Evolutionary conservation across 2,888 invertebrate species (phyloP), one percentile per base, ranked within the genome.

Genomic region (Cephus sareptanus): DNA sequence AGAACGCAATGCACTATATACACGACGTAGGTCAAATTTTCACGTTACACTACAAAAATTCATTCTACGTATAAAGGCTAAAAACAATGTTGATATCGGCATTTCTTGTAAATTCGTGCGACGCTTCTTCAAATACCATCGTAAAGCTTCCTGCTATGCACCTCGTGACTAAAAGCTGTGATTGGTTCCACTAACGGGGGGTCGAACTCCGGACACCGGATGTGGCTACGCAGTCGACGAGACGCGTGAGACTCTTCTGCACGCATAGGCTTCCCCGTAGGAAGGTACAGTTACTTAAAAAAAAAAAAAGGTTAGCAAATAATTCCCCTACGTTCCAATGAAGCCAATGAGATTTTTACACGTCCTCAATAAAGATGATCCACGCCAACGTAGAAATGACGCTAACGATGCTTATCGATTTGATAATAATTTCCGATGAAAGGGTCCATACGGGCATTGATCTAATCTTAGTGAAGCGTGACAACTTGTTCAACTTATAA

Each of bases 221-320:
- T 88, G 88, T 86, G 86, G 87, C 71, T 15, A 70, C 34, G 76
- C 81, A 83, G 85, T 81, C 83, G 87, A 85, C 85, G 85, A 87
- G 87, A 87, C 86, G 87, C 87, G 87, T 87, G 87, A 87, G 87
- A 87, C 85, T 86, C 82, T 74, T 34, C 71, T 13, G 71, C 71
- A 71, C 71, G 71, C 71, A 71, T 9, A 23, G 31, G 71, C 33
- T 56, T 56, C 23, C 56, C 56, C 9, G 56, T 23, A 56, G 71
- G 33, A 15, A 71, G 71, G 71, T 71, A 71, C 71, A 71, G 71
- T 71, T 71, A 71, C 71, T 34, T 12, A 70, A 70, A 34, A 70
- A 70, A 70, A 33, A 70, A 70, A 23, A 40, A 56, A 2, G 6
- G 23, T 15, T 15, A 23, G 56, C 56, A 56, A 23, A 56, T 56